A percentile compares a stretch with the other conserved stretches of the same genome.
Evolutionary conservation across 2,797 vertebrate species (phyloP).

Genomic region (Spizella passerina): DNA sequence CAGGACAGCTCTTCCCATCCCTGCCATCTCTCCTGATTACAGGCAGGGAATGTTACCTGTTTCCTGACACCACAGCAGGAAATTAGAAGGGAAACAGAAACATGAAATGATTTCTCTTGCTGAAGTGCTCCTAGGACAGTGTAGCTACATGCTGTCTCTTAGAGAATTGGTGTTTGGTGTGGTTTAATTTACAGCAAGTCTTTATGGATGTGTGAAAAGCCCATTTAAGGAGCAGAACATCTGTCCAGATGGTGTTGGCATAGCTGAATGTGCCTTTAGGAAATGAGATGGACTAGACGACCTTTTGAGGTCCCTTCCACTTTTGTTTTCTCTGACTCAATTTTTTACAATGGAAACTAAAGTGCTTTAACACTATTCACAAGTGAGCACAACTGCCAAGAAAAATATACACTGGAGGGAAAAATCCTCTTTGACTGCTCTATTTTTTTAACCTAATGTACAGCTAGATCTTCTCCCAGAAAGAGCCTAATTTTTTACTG

Average conservation of each 20-base stretch:
- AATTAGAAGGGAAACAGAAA: background rate
- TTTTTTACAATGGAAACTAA: background rate
- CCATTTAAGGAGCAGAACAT: background rate
- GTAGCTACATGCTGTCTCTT: background rate
- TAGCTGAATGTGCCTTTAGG: background rate
- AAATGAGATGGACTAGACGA: background rate
- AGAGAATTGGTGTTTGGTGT: background rate
- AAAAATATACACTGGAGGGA: conserved; percentile 7
- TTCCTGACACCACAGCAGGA: background rate
- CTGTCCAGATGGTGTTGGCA: background rate
- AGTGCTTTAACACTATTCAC: background rate
- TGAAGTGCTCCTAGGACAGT: background rate
- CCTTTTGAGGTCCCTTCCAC: background rate
- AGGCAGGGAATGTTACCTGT: background rate
- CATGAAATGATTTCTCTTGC: background rate
- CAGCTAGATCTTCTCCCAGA: background rate
- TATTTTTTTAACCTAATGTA: conserved; percentile 3
- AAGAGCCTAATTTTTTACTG: conserved; percentile 36
- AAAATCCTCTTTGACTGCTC: conserved; percentile 12
- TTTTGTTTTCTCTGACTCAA: background rate
- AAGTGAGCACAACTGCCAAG: background rate
- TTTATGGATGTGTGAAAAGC: background rate
- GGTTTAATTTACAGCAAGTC: background rate
- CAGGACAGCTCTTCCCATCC: background rate
- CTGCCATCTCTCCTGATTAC: background rate